A percentile compares a stretch with the other conserved stretches of the same genome.
phyloP scores from a whole-genome alignment of 2,888 invertebrate species.

The Mimas tiliae region DNA sequence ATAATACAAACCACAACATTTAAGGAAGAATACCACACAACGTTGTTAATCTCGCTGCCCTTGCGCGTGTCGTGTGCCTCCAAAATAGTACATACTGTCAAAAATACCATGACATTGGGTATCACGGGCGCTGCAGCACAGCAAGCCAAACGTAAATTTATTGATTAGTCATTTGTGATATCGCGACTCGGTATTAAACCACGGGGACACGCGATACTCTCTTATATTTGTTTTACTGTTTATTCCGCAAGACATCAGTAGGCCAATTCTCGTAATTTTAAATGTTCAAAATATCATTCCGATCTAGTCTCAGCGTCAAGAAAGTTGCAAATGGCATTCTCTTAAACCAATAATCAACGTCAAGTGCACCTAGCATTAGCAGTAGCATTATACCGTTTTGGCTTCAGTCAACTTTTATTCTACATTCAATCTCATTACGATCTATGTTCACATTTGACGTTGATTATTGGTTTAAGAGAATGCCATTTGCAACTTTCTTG shows the following conservation, averaged over 20 bases:
- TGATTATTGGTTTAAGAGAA: too few species aligned
- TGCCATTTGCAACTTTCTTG: too few species aligned
- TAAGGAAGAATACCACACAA: background rate
- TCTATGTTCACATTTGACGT: too few species aligned
- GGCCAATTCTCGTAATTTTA: too few species aligned
- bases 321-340: too few species aligned
- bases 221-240: conserved; percentile 16
- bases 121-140: conserved; percentile 30
- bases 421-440: too few species aligned
- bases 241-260: background rate
- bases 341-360: too few species aligned
- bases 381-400: too few species aligned
- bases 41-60: background rate
- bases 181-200: conserved; percentile 38
- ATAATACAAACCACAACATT: background rate
- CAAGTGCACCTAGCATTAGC: too few species aligned
- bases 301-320: too few species aligned
- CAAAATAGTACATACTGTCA: background rate
- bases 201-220: conserved; percentile 41
- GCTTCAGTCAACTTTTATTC: too few species aligned
- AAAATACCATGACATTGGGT: conserved; percentile 23
- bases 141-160: conserved; percentile 31
- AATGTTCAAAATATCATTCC: too few species aligned
- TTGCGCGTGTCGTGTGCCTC: background rate
- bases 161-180: conserved; percentile 49